Base-by-base conservation (phyloP, 2,113 vertebrate genomes). In the Lophura nycthemera region DNA sequence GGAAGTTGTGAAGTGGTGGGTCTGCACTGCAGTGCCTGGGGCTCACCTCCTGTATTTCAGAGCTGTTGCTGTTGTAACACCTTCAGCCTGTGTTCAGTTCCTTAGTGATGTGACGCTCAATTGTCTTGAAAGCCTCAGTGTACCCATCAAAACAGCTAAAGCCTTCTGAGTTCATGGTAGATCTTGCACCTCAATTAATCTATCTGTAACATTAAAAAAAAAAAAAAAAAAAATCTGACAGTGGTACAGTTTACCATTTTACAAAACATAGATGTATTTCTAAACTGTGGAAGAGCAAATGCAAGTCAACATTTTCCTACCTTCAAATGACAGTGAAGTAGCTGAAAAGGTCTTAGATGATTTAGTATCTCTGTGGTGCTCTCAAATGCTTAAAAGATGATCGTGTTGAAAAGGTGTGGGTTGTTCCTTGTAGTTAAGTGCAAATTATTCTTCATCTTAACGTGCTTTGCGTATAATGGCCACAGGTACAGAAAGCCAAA, bases 1-100 rank as follows among this genome's bases (percentile, higher is more conserved):
- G 29, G 65, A 11, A 24, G 3, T 17, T 52, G 65, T 50, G 17
- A n/a, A 48, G 34, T 20, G 25, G n/a, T 17, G 27, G 34, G 24
- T 20, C 32, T 34, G 22, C 34, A 56, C 48, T 0, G 0, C 15
- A 20, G 40, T 0, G 3, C 21, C 19, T 2, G 1, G 19, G 8
- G 34, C n/a, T 7, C 20, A 38, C 5, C 10, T 19, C 22, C 7
- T 1, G 1, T 24, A 25, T 36, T 45, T n/a, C 61, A 21, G 21
- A 70, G 48, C 25, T 64, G 25, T 30, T n/a, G 18, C 42, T 13
- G 29, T 34, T 29, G 6, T 21, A 38, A 27, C 13, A 8, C 13
- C 32, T 54, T 50, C 24, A 34, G 13, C 42, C 3, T 1, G 24
- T 40, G 60, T 32, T 45, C 25, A 24, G 10, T 57, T 48, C 25